These are phyloP conservation scores for Epinephelus malabaricus DNA, from an alignment of 2,797 vertebrate genomes.

Conservation along the genomic window DNA sequence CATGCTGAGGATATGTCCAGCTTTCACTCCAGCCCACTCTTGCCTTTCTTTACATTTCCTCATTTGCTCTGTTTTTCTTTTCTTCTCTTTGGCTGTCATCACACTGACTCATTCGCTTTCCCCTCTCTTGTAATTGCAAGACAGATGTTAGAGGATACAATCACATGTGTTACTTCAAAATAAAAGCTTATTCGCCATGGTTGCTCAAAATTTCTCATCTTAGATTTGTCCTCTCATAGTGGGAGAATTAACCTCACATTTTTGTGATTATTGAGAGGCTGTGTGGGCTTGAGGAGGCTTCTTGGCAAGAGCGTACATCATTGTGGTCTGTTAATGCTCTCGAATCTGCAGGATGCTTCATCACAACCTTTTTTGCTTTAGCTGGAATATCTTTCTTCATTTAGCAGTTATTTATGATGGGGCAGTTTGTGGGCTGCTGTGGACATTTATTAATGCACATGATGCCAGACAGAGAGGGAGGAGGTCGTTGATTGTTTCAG, in stretches of 20 bases:
- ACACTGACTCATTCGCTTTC: constrained; percentile 2
- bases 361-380: constrained; percentile 1
- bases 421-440: neutral
- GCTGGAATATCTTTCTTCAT: neutral
- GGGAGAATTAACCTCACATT: constrained; percentile 14
- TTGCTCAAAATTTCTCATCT: neutral
- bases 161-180: neutral
- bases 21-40: constrained; percentile 24
- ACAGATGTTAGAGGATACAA: constrained; percentile 5
- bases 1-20: constrained; percentile 6
- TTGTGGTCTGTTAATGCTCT: constrained; percentile 3
- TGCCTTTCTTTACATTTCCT: constrained; percentile 13
- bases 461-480: constrained; percentile 11
- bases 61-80: constrained; percentile 25
- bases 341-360: neutral
- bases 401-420: neutral
- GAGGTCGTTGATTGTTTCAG: constrained; percentile 17
- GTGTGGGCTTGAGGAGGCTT: constrained; percentile 6
- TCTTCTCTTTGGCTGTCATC: constrained; percentile 16
- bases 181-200: neutral
- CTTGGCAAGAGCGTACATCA: neutral
- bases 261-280: constrained; percentile 9
- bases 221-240: neutral
- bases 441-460: neutral
- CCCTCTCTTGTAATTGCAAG: neutral